Base-by-base conservation (phyloP, 2,113 vertebrate genomes). In the Hydrochoerus hydrochaeris region DNA sequence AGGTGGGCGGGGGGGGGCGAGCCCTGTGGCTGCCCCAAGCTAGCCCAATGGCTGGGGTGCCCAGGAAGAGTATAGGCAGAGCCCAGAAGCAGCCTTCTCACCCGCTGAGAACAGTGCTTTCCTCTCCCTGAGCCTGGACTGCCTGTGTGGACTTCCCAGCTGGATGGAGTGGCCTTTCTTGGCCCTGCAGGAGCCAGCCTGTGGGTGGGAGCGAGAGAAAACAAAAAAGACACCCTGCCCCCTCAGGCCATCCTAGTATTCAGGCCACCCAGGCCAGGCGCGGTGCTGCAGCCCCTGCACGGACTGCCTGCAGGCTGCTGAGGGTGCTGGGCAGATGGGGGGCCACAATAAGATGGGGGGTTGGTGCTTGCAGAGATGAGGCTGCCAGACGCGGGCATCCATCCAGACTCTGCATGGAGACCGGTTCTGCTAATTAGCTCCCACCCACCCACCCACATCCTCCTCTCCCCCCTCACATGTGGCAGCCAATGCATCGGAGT, bases 341-440 rank as follows among this genome's bases (percentile, higher is more conserved):
- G 95, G 85, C 84, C 87, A n/a, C 85, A 26, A 90, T 17, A 52
- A 96, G 94, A 67, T 13, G 44, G 60, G n/a, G 54, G 54, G 54
- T 57, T 60, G 96, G 96, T 30, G 44, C 60, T 10, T 88, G 95
- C 44, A 1, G 97, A 38, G 95, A n/a, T 0, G 78, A 87, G 93
- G 77, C 97, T 97, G 97, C 88, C 94, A 98, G 97, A 94, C 94
- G 7, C 0, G 77, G 97, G 96, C 97, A 35, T 30, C 24, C 38
- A 58, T 92, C 95, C 97, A 96, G 97, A 63, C 95, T 71, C 44
- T 54, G 58, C 28, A 1, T 2, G 0, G 91, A 96, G 96, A 87
- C 96, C 81, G 80, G 88, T 82, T 96, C 60, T 75, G 95, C 85
- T 94, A 90, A 95, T 96, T 90, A 96, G 87, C 93, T 96, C 54